Evolutionary conservation across 2,888 invertebrate genomes (phyloP), one percentile per base, ranked within the genome.

Genomic region (Drosophila greeni): DNA sequence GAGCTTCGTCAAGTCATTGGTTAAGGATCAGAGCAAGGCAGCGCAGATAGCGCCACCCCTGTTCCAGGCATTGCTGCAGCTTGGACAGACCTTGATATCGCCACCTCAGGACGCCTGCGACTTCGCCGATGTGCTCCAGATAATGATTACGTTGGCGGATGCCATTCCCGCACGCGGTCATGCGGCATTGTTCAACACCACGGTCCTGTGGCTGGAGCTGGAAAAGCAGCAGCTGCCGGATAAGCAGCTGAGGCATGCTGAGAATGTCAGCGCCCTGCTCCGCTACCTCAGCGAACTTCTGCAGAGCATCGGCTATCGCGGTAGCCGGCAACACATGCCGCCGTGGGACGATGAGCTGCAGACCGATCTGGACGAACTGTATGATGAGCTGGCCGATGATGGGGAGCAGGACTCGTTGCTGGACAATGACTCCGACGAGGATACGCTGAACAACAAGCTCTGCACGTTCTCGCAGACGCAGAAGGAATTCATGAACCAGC

Each of bases 381-480:
- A 94, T 12, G 97, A 97, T 67, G 97, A 97, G 76, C 90, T 94
- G 51, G 97, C 96, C 52, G 97, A 96, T 56, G 96, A 82, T 0
- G 97, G 97, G 60, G 97, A 97, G 36, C 97, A 98, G 74, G 97
- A 97, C 52, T 96, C 95, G 26, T 93, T 94, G 18, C 96, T 97
- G 82, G 97, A 98, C 45, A 47, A 47, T 88, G 89, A 89, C 67
- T 89, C 89, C 1, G 89, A 89, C 60, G 89, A 89, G 70, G 89
- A 89, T 61, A 88, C 88, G 59, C 72, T 89, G 0, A 87, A 88
- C 34, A 88, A 88, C 64, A 96, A 98, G 88, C 90, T 99, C 14
- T 99, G 99, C 89, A 98, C 98, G 0, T 99, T 97, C 90, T 97
- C 97, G 7, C 93, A 97, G 56, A 99, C 98, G 0, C 97, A 97